phyloP scores from a whole-genome alignment of 2,797 vertebrate genomes.

The Heteromormyrus szaboi region DNA sequence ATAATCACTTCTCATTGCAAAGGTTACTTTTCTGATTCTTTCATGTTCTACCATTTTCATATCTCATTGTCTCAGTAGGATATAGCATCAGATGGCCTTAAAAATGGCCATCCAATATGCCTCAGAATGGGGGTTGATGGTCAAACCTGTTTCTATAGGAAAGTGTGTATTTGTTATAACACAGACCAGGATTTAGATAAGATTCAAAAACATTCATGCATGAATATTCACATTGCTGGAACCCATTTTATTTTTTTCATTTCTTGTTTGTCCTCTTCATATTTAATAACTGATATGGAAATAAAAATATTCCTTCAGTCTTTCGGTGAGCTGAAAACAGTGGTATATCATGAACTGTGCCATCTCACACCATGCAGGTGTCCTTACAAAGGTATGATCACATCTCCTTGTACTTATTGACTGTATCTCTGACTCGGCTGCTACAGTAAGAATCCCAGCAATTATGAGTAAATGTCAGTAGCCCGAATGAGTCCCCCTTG shows the following conservation, averaged over 20 bases:
- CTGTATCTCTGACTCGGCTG: not conserved
- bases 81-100: not conserved
- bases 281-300: not conserved
- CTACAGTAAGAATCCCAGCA: not conserved
- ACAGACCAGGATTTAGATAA: not conserved
- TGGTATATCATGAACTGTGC: not conserved
- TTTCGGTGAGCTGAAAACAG: not conserved
- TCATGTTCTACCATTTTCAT: not conserved
- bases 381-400: not conserved
- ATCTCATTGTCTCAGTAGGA: not conserved
- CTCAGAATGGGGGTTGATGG: not conserved
- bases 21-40: not conserved
- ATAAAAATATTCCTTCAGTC: not conserved
- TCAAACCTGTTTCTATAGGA: not conserved
- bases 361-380: not conserved
- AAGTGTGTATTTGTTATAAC: not conserved
- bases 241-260: not conserved
- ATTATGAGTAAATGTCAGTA: not conserved
- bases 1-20: not conserved
- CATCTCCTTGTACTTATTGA: not conserved
- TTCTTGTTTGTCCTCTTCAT: not conserved
- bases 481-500: not conserved
- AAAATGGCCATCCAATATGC: not conserved
- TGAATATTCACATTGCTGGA: not conserved
- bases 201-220: not conserved